phyloP scores from a whole-genome alignment of 2,797 vertebrate species.

The Anolis apletophallus region DNA sequence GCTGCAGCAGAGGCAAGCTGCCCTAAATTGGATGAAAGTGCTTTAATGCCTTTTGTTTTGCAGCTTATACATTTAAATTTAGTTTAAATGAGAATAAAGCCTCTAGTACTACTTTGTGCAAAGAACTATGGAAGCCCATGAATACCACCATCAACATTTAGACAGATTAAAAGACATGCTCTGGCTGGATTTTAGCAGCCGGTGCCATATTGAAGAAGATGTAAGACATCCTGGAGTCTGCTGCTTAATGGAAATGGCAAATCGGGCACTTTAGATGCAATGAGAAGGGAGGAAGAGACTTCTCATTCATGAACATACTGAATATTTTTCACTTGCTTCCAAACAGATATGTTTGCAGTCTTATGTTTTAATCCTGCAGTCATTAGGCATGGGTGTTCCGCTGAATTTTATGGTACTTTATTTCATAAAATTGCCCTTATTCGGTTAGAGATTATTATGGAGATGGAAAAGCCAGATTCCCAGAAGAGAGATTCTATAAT shows the following conservation, averaged over 20 bases:
- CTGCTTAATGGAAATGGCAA: background rate
- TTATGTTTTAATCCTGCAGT: background rate
- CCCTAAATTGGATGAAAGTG: background rate
- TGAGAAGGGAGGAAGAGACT: background rate
- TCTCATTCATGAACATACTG: background rate
- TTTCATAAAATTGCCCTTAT: background rate
- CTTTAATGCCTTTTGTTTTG: constrained; percentile 22
- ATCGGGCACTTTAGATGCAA: background rate
- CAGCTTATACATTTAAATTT: constrained; percentile 1
- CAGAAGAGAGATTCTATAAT: background rate
- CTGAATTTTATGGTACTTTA: background rate
- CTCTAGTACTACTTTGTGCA: background rate
- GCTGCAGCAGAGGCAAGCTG: constrained; percentile 25
- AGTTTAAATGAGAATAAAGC: constrained; percentile 26
- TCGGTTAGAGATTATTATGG: background rate
- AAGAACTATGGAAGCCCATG: background rate
- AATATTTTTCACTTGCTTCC: background rate
- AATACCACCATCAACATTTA: background rate
- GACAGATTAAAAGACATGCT: background rate
- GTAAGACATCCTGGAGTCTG: background rate
- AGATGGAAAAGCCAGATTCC: background rate
- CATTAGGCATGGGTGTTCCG: background rate
- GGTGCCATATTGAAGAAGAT: background rate
- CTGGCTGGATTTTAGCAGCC: background rate
- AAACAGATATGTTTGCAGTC: background rate